A percentile compares a stretch with the other conserved stretches of the same genome.
These are phyloP conservation scores for Arbacia lixula DNA, from an alignment of 53 echinoderm and acorn worm genomes.

Conservation along the genomic window DNA sequence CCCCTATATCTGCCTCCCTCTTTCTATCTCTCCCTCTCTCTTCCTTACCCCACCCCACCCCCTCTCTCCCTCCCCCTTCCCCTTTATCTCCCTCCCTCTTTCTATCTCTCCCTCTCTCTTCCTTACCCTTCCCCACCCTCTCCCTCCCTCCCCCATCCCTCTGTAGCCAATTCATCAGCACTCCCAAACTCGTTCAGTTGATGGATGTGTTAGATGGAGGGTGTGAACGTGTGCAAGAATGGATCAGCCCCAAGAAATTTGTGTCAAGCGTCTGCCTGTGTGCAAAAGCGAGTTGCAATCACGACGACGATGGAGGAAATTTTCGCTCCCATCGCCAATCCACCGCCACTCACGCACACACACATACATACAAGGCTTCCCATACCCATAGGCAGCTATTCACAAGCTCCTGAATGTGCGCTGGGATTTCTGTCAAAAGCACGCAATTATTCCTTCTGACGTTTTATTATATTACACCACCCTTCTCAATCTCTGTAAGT, in stretches of 20 bases:
- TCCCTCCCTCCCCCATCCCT: no score
- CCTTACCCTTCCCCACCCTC: no score
- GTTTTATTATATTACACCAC: conserved; percentile 11
- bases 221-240: conserved; percentile 40
- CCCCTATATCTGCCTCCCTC: no score
- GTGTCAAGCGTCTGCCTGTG: neutral
- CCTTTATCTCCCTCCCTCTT: no score
- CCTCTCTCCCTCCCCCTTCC: no score
- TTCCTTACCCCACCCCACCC: no score
- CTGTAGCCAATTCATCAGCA: conserved; percentile 1
- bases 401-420: conserved; percentile 17
- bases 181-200: conserved; percentile 18
- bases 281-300: conserved; percentile 18
- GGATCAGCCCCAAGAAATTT: conserved; percentile 23
- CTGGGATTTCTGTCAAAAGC: conserved; percentile 36
- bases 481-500: neutral
- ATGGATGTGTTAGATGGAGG: conserved; percentile 20
- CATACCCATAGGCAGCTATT: conserved; percentile 12
- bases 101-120: no score
- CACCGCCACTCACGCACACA: no score
- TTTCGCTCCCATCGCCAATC: no score
- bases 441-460: conserved; percentile 29
- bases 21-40: no score
- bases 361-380: no score
- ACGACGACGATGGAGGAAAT: neutral